phyloP scores from a whole-genome alignment of 2,888 invertebrate species.

The Penaeus monodon region DNA sequence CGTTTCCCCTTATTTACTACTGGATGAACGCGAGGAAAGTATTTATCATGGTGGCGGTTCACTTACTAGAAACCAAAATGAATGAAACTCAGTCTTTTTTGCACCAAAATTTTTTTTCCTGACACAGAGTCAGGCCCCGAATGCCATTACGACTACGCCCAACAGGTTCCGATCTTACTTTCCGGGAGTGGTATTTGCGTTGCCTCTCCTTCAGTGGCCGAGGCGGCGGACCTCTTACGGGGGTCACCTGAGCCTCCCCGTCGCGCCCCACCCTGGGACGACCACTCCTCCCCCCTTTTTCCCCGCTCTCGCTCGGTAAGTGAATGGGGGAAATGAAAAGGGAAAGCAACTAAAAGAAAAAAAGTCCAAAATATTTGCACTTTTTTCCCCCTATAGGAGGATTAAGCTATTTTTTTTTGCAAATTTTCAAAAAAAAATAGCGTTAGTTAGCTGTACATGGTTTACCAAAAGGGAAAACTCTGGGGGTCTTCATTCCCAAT shows the following conservation, averaged over 20 bases:
- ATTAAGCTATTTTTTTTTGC: too few species aligned
- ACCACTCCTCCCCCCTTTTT: constrained; percentile 40
- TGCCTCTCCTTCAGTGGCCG: constrained; percentile 46
- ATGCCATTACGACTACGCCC: too few species aligned
- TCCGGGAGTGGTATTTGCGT: constrained; percentile 47
- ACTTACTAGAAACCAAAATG: background rate
- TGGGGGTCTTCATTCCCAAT: too few species aligned
- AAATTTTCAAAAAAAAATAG: too few species aligned
- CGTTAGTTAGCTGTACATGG: too few species aligned
- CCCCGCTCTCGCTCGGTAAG: constrained; percentile 55
- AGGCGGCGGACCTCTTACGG: constrained; percentile 8
- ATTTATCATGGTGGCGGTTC: background rate
- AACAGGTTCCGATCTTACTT: constrained; percentile 58
- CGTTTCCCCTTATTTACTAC: constrained; percentile 90
- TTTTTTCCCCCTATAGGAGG: too few species aligned
- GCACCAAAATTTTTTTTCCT: background rate
- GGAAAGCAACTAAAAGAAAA: too few species aligned
- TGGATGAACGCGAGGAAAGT: constrained; percentile 85
- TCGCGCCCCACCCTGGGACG: constrained; percentile 26
- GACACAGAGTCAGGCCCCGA: background rate
- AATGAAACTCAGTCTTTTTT: background rate
- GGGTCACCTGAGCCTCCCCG: constrained; percentile 38
- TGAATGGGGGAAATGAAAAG: too few species aligned
- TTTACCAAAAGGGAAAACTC: too few species aligned
- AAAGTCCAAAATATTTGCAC: too few species aligned